Conservation (phyloP, 35 echinoderm and acorn worm species). For the Ophiothrix spiculata region DNA sequence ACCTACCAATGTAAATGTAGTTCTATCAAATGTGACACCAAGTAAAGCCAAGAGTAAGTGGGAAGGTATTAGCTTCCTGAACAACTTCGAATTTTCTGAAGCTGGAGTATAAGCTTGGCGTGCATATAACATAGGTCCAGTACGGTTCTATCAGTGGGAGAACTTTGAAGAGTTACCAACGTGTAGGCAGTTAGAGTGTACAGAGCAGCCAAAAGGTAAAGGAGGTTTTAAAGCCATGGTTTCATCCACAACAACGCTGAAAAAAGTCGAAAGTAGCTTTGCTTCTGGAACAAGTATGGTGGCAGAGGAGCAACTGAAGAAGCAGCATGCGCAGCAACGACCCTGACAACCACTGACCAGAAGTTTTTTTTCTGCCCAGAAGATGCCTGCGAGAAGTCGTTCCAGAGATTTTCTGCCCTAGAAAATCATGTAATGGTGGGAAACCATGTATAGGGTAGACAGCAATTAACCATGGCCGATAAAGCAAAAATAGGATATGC, state of each 20-base stretch:
- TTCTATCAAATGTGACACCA: neutral
- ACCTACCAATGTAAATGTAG: neutral
- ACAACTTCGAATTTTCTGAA: conserved; percentile 15
- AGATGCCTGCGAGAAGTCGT: conserved; percentile 8
- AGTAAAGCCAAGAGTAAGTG: neutral
- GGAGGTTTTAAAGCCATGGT: conserved; percentile 8
- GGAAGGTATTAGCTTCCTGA: neutral
- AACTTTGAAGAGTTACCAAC: neutral
- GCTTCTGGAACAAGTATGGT: neutral
- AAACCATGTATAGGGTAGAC: neutral
- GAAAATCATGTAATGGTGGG: neutral
- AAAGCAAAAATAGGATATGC: neutral
- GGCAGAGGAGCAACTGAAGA: neutral
- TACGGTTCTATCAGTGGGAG: neutral
- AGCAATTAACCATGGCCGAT: neutral
- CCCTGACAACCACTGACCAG: neutral
- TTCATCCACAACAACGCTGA: neutral
- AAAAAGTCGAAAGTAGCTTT: neutral
- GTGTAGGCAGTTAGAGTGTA: no score
- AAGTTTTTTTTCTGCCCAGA: conserved; percentile 3
- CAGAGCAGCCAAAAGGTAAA: neutral
- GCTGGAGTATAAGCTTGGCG: neutral
- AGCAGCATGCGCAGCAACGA: neutral
- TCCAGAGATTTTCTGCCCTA: neutral
- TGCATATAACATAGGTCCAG: conserved; percentile 15